Base-by-base conservation (phyloP, 1,140 invertebrate species). In the Berghia stephanieae region DNA sequence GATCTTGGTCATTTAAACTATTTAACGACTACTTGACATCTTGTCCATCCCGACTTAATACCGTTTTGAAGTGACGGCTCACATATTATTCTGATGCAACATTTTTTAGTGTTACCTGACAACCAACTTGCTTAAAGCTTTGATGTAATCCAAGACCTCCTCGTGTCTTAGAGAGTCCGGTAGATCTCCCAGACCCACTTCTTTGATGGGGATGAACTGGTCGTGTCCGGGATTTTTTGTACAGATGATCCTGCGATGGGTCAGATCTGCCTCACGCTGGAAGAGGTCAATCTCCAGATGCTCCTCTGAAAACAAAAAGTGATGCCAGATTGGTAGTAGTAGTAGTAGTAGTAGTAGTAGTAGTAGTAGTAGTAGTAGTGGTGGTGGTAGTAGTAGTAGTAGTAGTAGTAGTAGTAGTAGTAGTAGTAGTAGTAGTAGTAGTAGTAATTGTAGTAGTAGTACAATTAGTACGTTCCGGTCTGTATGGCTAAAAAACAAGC, bases 251-350 rank as follows among this genome's bases (percentile, higher is more conserved):
- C 42, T 38, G 1, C 72, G 52, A 24, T 75, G 72, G 16, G 36
- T 34, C 8, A 75, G 72, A 31, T 75, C 72, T 16, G 52, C 24
- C 1, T 75, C 72, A 24, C 57, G 5, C 36, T 75, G 72, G 72
- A 60, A 75, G n/a, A 75, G 42, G 36, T 75, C 72, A 1, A 75
- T 63, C 38, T 75, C 72, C n/a, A 75, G 38, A 34, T 75, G 72
- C 38, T 75, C 72, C 31, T 75, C 72, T 75, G 36, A n/a, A n/a
- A n/a, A n/a, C n/a, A n/a, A n/a, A n/a, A n/a, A n/a, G n/a, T n/a
- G n/a, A n/a, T n/a, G n/a, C n/a, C 4, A 40, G 63, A 40, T n/a
- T 36, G 34, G 3, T 63, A 21, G 31, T 16, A 27, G n/a, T 8
- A 63, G 31, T 36, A 21, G 5, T 63, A 3, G 46, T n/a, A 49